phyloP scores from a whole-genome alignment of 2,888 invertebrate genomes.

The Epicampocera succincta region DNA sequence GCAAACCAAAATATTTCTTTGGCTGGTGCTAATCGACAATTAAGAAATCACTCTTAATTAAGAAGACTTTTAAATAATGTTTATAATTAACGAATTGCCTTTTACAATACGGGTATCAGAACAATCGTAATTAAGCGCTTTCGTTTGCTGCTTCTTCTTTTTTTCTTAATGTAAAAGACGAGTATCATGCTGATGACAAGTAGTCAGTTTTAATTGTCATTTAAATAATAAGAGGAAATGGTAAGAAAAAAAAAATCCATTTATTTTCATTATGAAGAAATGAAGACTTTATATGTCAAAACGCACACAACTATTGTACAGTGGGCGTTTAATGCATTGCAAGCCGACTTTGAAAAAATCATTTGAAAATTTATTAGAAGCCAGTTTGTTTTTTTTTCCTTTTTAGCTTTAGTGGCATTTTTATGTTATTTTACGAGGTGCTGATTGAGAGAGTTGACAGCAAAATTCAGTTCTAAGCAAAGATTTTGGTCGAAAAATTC shows the following conservation, averaged over 20 bases:
- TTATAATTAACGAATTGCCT: too few relatives aligned
- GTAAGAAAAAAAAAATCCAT: slow-evolving; percentile 51
- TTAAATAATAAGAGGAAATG: slow-evolving; percentile 41
- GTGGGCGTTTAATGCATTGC: slow-evolving; percentile 57
- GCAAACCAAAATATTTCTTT: too few relatives aligned
- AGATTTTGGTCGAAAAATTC: too few relatives aligned
- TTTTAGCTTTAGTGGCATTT: not conserved
- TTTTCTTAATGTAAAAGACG: too few relatives aligned
- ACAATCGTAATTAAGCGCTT: not conserved
- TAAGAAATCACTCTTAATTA: too few relatives aligned
- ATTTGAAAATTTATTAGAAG: slow-evolving; percentile 54
- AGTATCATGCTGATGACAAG: slow-evolving; percentile 38
- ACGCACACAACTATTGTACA: slow-evolving; percentile 12
- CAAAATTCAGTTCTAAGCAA: too few relatives aligned
- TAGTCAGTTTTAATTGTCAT: slow-evolving; percentile 51
- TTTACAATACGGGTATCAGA: not conserved
- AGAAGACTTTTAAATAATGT: too few relatives aligned
- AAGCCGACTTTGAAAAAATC: slow-evolving; percentile 39
- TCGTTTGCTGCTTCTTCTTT: too few relatives aligned
- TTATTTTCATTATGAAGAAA: slow-evolving; percentile 48
- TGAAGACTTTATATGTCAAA: slow-evolving; percentile 22
- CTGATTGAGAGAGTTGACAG: slow-evolving; percentile 24
- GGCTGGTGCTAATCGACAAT: too few relatives aligned
- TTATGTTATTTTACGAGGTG: slow-evolving; percentile 23
- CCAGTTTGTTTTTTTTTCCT: too few relatives aligned